Base-by-base conservation (phyloP, 2,888 invertebrate species). In the Agriopis leucophaearia region DNA sequence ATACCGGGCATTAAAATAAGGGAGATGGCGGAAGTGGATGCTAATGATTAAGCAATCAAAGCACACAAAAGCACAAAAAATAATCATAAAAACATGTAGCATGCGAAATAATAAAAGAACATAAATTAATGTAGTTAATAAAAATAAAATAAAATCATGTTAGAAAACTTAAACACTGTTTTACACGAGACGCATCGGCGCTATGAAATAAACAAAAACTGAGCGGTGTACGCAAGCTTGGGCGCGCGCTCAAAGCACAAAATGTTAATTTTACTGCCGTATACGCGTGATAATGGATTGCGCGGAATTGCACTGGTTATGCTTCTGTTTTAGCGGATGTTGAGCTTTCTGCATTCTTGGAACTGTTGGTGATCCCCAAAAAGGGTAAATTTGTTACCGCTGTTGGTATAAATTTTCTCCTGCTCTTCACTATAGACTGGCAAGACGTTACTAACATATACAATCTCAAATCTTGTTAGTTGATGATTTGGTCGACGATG, bases 121-220 rank as follows among this genome's bases (percentile, higher is more conserved):
- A 4, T 5, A 1, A n/a, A n/a, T n/a, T 12, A n/a, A n/a, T n/a
- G n/a, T n/a, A n/a, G n/a, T n/a, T n/a, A n/a, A n/a, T n/a, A n/a
- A n/a, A n/a, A n/a, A n/a, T n/a, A n/a, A n/a, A n/a, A n/a, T 8
- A 18, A 7, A 40, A 13, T 0, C 7, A 4, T 0, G 2, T 18
- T 55, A 4, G 9, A 13, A 27, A 67, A 36, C 48, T 60, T 18
- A 45, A 44, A 10, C n/a, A 50, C 68, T 69, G 68, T 69, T 64
- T 69, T 64, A 60, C 64, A 64, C 55, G 59, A 57, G 9, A 45
- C 50, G 67, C 78, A 74, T 77, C 79, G 68, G 68, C 68, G 88
- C 89, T 91, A 89, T 91, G 91, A 90, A 92, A 91, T 88, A 91
- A 92, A 93, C 91, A 91, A 91, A 91, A 92, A 91, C 85, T 87